Evolutionary conservation across 2,888 invertebrate species (phyloP), one percentile per base, ranked within the genome.

Genomic region (Ectemnius continuus): DNA sequence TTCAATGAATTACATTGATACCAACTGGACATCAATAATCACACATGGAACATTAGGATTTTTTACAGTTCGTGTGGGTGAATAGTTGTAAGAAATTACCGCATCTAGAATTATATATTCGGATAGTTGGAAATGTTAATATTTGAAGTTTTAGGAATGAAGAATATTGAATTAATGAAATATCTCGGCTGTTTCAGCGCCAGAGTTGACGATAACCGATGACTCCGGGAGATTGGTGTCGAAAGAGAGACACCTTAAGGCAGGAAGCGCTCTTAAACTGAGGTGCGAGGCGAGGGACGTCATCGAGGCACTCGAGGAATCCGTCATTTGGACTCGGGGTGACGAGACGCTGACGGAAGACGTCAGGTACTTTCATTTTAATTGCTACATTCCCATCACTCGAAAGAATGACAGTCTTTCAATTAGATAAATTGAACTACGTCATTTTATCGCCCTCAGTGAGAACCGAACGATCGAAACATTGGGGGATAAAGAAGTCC

Each of bases 181-280:
- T 23, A 23, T 23, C 3, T 23, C 23, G 23, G 0, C 4, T 11
- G 61, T 91, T 91, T 56, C 91, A 93, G 93, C 93, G 67, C 94
- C 94, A n/a, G 92, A 92, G 82, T 91, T 94, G 79, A 91, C 91
- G 82, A 93, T 94, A 86, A 92, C 92, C 80, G 94, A 94, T 87
- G 94, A 93, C 88, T 93, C 93, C 67, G 92, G 92, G 63, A 91
- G 93, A 81, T 91, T 91, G 79, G 92, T 93, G 82, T 91, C 92
- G 61, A 92, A 90, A 45, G 92, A 94, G 87, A 90, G 93, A 73
- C 93, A 94, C 89, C 93, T 94, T 86, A 93, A 93, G 86, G 92
- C 93, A 28, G 93, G 93, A 57, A 93, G 93, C 82, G 91, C 92
- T 47, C 89, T 93, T 73, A 92, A 92, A 84, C 90, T 93, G 76